Evolutionary conservation across 2,113 vertebrate species (phyloP).

Genomic region (Alethe castanea): DNA sequence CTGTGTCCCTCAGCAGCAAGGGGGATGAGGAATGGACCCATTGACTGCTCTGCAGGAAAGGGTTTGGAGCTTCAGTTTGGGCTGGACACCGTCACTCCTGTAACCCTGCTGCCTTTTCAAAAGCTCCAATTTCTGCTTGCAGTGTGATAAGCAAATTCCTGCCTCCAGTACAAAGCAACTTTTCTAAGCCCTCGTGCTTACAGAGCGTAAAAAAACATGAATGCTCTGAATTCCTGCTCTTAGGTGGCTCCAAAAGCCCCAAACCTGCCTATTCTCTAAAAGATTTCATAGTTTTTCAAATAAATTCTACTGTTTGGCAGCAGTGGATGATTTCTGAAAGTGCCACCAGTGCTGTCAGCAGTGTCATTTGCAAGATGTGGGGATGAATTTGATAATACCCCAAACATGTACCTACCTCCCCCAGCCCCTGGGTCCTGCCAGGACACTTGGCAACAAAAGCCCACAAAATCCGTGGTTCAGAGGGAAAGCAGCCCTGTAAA

Average conservation of each 20-base stretch:
- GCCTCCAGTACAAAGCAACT: neutral
- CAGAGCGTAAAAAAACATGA: neutral
- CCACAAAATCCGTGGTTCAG: neutral
- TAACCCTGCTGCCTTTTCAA: neutral
- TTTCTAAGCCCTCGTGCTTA: neutral
- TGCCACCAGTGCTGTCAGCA: neutral
- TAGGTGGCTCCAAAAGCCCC: neutral
- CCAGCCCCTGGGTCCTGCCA: neutral
- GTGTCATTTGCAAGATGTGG: neutral
- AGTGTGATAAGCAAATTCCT: neutral
- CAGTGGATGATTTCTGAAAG: neutral
- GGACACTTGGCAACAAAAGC: fast-evolving
- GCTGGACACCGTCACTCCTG: neutral
- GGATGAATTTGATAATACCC: neutral
- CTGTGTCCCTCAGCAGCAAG: neutral
- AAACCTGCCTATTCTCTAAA: neutral
- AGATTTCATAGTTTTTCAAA: neutral
- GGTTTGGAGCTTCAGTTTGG: neutral
- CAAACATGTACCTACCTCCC: neutral
- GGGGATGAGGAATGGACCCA: neutral
- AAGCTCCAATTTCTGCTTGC: neutral
- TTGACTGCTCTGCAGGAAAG: fast-evolving
- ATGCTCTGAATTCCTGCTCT: neutral
- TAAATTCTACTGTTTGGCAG: neutral
- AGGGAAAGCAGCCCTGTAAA: neutral